A percentile compares a stretch with the other conserved stretches of the same genome.
Evolutionary conservation across 2,888 invertebrate genomes (phyloP).

Genomic region (Ceraclea dissimilis): DNA sequence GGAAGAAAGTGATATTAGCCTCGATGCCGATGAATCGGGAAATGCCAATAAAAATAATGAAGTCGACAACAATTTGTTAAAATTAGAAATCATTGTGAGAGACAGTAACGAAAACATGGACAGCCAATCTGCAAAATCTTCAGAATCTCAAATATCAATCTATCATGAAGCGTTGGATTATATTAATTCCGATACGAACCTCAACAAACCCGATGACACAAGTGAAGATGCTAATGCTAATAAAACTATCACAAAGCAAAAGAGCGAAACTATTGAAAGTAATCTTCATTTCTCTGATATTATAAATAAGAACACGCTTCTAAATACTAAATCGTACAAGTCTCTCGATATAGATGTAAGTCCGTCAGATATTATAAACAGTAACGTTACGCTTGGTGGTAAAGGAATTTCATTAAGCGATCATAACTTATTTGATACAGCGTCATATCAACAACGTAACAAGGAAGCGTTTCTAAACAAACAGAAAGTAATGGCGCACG

Average conservation of each 20-base stretch:
- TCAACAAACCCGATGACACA: background rate
- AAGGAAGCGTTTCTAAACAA: slow-evolving; percentile 44
- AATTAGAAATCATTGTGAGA: background rate
- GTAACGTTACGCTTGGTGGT: slow-evolving; percentile 12
- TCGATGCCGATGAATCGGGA: background rate
- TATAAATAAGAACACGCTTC: slow-evolving; percentile 16
- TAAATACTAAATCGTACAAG: slow-evolving; percentile 13
- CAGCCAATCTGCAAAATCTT: background rate
- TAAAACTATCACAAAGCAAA: background rate
- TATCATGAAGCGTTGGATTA: background rate
- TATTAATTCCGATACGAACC: background rate
- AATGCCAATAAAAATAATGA: background rate
- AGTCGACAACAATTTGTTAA: background rate
- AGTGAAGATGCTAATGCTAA: slow-evolving; percentile 5
- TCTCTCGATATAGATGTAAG: slow-evolving; percentile 18
- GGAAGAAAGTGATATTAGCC: slow-evolving; percentile 27
- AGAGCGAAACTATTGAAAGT: background rate
- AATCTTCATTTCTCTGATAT: slow-evolving; percentile 7
- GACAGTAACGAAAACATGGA: background rate
- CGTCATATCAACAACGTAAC: slow-evolving; percentile 38
- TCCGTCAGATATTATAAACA: slow-evolving; percentile 23
- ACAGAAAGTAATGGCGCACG: slow-evolving; percentile 46
- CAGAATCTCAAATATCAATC: background rate
- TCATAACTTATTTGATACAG: slow-evolving; percentile 14
- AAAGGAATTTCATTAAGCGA: slow-evolving; percentile 16